Evolutionary conservation across 1,140 invertebrate genomes (phyloP).

Genomic region (Achroia grisella): DNA sequence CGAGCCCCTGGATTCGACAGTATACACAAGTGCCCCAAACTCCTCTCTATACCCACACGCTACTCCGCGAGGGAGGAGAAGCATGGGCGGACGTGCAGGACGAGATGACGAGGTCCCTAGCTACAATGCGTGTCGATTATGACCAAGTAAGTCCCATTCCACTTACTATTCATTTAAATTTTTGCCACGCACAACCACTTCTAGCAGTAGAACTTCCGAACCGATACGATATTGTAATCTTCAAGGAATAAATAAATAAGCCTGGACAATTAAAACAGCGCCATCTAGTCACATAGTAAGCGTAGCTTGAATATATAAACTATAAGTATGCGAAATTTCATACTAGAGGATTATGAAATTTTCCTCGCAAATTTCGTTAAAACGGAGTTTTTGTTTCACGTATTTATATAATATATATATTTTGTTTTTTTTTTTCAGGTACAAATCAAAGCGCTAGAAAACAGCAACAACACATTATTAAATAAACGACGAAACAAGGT

Average conservation of each 20-base stretch:
- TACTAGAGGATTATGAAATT: no score
- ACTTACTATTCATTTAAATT: no score
- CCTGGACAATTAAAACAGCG: no score
- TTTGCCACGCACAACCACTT: no score
- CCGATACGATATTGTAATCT: no score
- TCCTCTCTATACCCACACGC: slow-evolving; percentile 90
- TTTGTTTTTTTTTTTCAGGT: slow-evolving; percentile 69
- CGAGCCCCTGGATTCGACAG: slow-evolving; percentile 62
- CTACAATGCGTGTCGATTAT: slow-evolving; percentile 97
- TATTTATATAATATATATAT: neutral
- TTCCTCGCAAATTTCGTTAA: neutral
- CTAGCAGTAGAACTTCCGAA: no score
- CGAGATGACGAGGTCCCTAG: slow-evolving; percentile 97
- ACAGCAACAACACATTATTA: slow-evolving; percentile 92
- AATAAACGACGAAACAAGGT: slow-evolving; percentile 87
- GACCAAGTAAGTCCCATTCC: slow-evolving; percentile 81
- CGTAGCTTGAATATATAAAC: no score
- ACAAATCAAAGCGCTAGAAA: slow-evolving; percentile 91
- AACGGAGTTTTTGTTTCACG: no score
- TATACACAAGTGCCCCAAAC: slow-evolving; percentile 94
- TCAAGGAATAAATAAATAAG: no score
- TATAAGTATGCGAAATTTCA: no score
- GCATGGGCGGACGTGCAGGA: slow-evolving; percentile 98
- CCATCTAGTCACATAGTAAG: no score
- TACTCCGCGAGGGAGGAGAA: slow-evolving; percentile 92